Percentiles rank a stretch among this genome's conserved stretches.
phyloP scores from a whole-genome alignment of 2,888 invertebrate genomes.

The Helobdella robusta region DNA sequence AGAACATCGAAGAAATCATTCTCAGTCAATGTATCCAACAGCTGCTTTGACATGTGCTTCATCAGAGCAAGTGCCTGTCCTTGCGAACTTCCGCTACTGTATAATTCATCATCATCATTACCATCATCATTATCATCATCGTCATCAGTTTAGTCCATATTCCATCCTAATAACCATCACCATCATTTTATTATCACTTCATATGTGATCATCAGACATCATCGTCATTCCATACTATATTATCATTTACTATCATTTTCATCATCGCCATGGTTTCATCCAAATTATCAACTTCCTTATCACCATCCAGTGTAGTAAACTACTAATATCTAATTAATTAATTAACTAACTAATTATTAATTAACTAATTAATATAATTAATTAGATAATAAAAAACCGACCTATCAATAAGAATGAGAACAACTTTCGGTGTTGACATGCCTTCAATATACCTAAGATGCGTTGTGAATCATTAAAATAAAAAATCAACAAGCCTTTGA shows the following conservation, averaged over 20 bases:
- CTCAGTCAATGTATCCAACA: conserved; percentile 52
- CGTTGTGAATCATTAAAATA: no score
- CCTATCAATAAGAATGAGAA: conserved; percentile 53
- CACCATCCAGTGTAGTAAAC: no score
- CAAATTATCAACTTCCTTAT: no score
- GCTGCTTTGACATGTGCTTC: conserved; percentile 52
- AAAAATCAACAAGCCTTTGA: no score
- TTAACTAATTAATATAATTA: no score
- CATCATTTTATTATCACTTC: not conserved
- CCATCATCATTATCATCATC: not conserved
- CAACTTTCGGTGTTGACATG: conserved; percentile 52
- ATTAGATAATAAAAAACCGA: no score
- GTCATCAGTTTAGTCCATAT: not conserved
- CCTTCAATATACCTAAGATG: conserved; percentile 51
- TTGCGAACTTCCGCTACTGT: conserved; percentile 53
- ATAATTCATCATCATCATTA: conserved; percentile 7
- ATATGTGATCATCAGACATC: no score
- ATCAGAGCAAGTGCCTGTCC: conserved; percentile 53
- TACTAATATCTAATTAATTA: no score
- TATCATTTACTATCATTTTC: no score
- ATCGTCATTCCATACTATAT: no score
- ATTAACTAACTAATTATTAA: no score
- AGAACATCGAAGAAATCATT: conserved; percentile 53
- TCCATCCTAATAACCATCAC: not conserved
- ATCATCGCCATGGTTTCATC: no score